These are phyloP conservation scores for Orientallactaga bullata DNA, from an alignment of 2,113 vertebrate genomes.

Conservation along the genomic window DNA sequence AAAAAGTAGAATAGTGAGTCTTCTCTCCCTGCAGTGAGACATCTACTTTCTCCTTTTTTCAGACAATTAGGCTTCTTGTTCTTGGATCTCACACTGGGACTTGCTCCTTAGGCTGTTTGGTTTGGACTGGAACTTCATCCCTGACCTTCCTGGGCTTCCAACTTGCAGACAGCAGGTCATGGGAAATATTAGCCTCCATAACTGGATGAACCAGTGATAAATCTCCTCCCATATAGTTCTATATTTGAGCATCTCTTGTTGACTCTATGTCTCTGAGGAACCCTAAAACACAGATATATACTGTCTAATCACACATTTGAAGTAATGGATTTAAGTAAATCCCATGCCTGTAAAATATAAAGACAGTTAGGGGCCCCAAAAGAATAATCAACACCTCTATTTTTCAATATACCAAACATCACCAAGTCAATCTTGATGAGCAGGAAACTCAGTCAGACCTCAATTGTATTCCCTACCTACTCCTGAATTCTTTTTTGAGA, in stretches of 20 bases:
- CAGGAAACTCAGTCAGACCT: background rate
- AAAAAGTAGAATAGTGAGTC: background rate
- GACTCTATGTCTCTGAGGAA: background rate
- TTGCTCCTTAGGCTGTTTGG: background rate
- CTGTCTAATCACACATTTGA: background rate
- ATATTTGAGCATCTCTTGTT: background rate
- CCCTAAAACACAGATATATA: background rate
- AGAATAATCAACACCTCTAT: background rate
- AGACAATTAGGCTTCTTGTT: background rate
- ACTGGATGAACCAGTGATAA: background rate
- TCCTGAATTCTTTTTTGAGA: background rate
- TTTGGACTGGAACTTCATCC: too few species aligned
- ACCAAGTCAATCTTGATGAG: constrained; percentile 10
- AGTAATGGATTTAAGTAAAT: background rate
- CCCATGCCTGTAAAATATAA: background rate
- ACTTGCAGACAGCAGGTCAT: background rate
- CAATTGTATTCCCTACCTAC: background rate
- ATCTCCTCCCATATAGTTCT: background rate
- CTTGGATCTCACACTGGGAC: background rate
- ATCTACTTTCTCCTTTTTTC: too few species aligned
- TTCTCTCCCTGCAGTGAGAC: too few species aligned
- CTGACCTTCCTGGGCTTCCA: background rate
- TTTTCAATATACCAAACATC: background rate
- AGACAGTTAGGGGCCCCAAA: background rate
- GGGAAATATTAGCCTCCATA: background rate